Evolutionary conservation across 2,888 invertebrate species (phyloP), one percentile per base, ranked within the genome.

Genomic region (Volucella inanis): DNA sequence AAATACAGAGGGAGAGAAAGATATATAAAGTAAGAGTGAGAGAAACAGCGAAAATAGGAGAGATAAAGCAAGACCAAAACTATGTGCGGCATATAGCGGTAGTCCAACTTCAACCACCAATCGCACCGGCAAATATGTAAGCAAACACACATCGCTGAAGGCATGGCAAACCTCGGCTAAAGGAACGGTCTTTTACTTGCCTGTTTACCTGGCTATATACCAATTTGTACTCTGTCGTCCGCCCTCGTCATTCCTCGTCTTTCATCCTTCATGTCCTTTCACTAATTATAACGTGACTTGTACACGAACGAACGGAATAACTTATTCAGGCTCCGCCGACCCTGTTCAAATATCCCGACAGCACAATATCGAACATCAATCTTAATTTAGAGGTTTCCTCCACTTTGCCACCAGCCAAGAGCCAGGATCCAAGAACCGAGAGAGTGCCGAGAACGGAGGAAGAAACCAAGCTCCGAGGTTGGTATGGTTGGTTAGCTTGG

Each of bases 341-440:
- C 80, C 75, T 85, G 85, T 85, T 71, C 67, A 85, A 80, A 76
- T 76, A 85, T 67, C 85, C 85, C 85, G 76, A 85, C 85, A 76
- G 80, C 85, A 80, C 72, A 85, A 67, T 85, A 80, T 85, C 85
- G 80, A 80, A 85, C 80, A 85, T 85, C 85, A 85, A 85, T 85
- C 80, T 85, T 85, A 80, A 85, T 80, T 85, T 76, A 80, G 75
- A 71, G 80, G 76, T 76, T 85, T 85, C 70, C 79, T 75, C 74
- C 43, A 38, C 62, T 39, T 10, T 10, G 22, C 61, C 43, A 11
- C 64, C 47, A 41, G 47, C n/a, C 31, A 3, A 31, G n/a, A n/a
- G 2, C 8, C 39, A 68, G 38, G 31, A 68, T 45, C 41, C 31
- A 47, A 47, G 31, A 31, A 31, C 31, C 31, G 31, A 38, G 4